Conservation (phyloP, 2,888 invertebrate genomes). For the Limnephilus rhombicus region DNA sequence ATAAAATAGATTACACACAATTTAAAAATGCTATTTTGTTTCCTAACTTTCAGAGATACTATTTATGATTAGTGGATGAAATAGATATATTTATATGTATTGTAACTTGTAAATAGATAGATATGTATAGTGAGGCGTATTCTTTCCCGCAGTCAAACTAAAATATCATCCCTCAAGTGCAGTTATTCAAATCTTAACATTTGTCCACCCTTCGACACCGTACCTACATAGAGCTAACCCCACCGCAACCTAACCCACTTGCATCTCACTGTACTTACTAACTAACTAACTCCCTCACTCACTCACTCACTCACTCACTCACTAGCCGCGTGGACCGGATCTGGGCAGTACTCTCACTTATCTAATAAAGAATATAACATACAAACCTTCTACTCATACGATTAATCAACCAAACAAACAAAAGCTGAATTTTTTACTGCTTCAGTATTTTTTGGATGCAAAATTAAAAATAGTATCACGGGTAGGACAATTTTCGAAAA, state of each 20-base stretch:
- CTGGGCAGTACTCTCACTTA: neutral
- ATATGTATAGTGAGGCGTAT: slow-evolving; percentile 72
- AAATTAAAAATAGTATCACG: slow-evolving; percentile 1
- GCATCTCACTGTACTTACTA: neutral
- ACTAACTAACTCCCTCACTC: too few relatives aligned
- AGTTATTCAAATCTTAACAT: slow-evolving; percentile 80
- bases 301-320: neutral
- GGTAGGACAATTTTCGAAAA: slow-evolving; percentile 1
- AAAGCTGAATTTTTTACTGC: neutral
- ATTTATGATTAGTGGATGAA: slow-evolving; percentile 81
- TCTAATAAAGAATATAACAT: neutral
- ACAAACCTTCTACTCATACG: neutral
- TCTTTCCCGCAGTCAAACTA: slow-evolving; percentile 69
- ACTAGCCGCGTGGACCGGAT: neutral
- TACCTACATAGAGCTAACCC: slow-evolving; percentile 60
- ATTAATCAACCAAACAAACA: neutral
- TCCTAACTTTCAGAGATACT: slow-evolving; percentile 81
- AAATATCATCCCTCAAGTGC: slow-evolving; percentile 73
- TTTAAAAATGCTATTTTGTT: slow-evolving; percentile 74
- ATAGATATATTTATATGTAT: slow-evolving; percentile 81
- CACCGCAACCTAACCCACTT: neutral
- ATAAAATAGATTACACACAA: slow-evolving; percentile 74
- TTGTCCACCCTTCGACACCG: slow-evolving; percentile 67
- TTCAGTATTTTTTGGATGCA: neutral
- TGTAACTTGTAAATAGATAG: slow-evolving; percentile 75